A percentile compares a stretch with the other conserved stretches of the same genome.
These are phyloP conservation scores for Balanococcus diminutus DNA, from an alignment of 2,888 invertebrate species.

Conservation along the genomic window DNA sequence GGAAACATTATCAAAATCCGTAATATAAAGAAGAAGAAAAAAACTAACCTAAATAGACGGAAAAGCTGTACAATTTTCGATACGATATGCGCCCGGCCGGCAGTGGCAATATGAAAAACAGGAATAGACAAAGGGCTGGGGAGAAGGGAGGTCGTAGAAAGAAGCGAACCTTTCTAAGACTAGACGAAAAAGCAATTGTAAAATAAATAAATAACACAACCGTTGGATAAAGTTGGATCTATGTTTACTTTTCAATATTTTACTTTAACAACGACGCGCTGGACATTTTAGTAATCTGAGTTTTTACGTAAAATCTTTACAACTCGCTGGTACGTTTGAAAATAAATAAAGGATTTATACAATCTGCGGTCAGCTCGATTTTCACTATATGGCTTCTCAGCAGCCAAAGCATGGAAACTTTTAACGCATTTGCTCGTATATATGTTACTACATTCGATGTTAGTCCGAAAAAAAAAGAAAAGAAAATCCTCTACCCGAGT, in stretches of 20 bases:
- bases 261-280: constrained; percentile 40
- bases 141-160: not conserved
- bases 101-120: constrained; percentile 3
- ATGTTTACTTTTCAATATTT: constrained; percentile 51
- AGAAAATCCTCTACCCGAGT: not conserved
- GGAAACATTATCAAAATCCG: not conserved
- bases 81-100: not conserved
- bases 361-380: constrained; percentile 39
- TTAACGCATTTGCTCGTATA: constrained; percentile 4
- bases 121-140: not conserved
- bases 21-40: not conserved
- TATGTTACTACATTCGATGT: not conserved
- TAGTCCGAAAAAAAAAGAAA: not conserved
- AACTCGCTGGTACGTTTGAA: not conserved
- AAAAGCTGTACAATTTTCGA: not conserved
- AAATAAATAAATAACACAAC: constrained; percentile 35
- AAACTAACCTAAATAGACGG: not conserved
- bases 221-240: constrained; percentile 32
- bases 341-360: constrained; percentile 40
- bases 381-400: not conserved
- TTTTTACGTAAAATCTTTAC: constrained; percentile 23
- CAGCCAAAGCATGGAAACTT: not conserved
- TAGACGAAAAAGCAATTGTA: constrained; percentile 30
- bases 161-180: not conserved
- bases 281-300: constrained; percentile 49